A percentile compares a stretch with the other conserved stretches of the same genome.
Conservation (phyloP, 2,888 invertebrate genomes). For the Mythimna loreyi region DNA sequence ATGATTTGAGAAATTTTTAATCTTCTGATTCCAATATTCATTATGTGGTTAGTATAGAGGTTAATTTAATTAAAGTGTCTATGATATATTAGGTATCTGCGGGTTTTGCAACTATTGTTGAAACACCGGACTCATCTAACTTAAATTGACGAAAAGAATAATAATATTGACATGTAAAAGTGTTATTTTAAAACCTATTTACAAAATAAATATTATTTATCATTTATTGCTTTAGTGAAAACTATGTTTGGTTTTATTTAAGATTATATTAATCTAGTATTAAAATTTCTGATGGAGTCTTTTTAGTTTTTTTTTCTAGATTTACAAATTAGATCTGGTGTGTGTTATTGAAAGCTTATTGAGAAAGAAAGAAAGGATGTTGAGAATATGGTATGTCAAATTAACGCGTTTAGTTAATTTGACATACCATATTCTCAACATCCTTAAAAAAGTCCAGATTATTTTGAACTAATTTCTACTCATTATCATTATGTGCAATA, state of each 20-base stretch:
- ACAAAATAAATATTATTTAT: too few species aligned
- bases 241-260: background rate
- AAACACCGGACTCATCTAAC: too few species aligned
- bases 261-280: background rate
- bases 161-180: too few species aligned
- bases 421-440: background rate
- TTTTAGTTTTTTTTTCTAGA: background rate
- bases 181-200: too few species aligned
- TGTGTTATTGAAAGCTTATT: background rate
- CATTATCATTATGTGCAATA: too few species aligned
- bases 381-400: too few species aligned
- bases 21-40: constrained; percentile 2
- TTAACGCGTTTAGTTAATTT: too few species aligned
- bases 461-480: background rate
- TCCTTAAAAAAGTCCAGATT: background rate
- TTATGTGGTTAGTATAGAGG: constrained; percentile 8
- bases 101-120: constrained; percentile 12
- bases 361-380: too few species aligned
- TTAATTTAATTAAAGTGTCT: background rate
- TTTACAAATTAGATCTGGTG: background rate
- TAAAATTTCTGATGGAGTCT: background rate
- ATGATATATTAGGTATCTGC: background rate
- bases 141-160: too few species aligned
- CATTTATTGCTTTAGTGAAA: background rate
- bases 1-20: constrained; percentile 19